These are phyloP conservation scores for Marisa cornuarietis DNA, from an alignment of 1,140 invertebrate species.

Conservation along the genomic window DNA sequence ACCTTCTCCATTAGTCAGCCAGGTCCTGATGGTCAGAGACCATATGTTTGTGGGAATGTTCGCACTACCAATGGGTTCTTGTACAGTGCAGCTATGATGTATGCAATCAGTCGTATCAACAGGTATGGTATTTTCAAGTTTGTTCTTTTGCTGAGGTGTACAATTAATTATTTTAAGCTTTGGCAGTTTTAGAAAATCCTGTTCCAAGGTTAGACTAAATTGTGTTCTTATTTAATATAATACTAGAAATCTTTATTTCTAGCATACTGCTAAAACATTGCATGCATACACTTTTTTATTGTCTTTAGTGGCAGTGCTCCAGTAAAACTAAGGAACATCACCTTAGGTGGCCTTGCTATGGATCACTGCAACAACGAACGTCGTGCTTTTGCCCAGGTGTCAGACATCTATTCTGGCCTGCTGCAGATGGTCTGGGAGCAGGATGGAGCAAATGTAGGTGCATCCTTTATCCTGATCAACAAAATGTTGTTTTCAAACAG, in stretches of 20 bases:
- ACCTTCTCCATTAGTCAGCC: constrained; percentile 46
- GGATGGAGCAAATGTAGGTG: not conserved
- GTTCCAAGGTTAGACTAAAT: no score
- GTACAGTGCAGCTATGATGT: constrained; percentile 81
- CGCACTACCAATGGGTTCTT: constrained; percentile 71
- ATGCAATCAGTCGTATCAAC: constrained; percentile 80
- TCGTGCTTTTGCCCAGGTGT: constrained; percentile 42
- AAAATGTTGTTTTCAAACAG: no score
- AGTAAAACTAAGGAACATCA: constrained; percentile 41
- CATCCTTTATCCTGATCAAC: no score
- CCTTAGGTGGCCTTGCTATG: constrained; percentile 46
- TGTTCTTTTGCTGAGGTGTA: no score
- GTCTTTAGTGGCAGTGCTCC: not conserved
- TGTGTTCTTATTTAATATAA: no score
- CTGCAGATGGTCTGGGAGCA: constrained; percentile 16
- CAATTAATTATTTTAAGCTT: no score
- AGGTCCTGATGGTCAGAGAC: constrained; percentile 30
- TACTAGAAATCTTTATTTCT: no score
- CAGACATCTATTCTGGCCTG: constrained; percentile 50
- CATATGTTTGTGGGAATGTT: constrained; percentile 45
- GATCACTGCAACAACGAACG: constrained; percentile 54
- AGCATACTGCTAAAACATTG: no score
- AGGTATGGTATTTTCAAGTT: constrained; percentile 21
- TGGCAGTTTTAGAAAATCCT: no score
- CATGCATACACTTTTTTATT: no score